phyloP scores from a whole-genome alignment of 1,140 invertebrate species.

The Neodiprion virginianus region DNA sequence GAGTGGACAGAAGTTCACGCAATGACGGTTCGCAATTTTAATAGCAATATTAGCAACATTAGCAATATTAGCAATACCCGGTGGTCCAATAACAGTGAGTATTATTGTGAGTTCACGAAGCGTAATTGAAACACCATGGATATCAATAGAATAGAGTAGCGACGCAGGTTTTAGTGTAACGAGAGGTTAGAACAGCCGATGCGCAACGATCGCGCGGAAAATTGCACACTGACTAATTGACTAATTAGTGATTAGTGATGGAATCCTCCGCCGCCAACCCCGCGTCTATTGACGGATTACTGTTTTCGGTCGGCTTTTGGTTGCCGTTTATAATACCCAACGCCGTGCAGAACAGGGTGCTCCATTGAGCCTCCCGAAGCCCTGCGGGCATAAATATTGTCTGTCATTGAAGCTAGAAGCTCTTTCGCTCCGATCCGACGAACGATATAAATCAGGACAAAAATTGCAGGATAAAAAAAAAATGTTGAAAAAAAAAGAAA shows the following conservation, averaged over 20 bases:
- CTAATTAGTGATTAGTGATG: constrained; percentile 53
- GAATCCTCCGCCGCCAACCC: constrained; percentile 30
- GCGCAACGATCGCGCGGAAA: constrained; percentile 39
- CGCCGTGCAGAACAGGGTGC: constrained; percentile 12
- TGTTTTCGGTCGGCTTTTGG: constrained; percentile 37
- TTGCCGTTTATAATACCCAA: constrained; percentile 16
- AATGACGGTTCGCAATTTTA: neutral
- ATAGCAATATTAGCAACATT: neutral
- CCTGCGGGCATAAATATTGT: neutral
- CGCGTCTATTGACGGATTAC: constrained; percentile 47
- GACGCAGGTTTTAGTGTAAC: constrained; percentile 31
- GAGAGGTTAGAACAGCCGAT: neutral
- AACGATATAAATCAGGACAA: neutral
- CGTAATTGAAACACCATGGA: constrained; percentile 38
- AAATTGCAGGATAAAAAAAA: neutral
- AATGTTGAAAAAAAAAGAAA: neutral
- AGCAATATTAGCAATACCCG: neutral
- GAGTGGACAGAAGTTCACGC: no score
- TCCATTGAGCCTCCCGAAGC: neutral
- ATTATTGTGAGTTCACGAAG: constrained; percentile 29
- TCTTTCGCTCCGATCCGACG: neutral
- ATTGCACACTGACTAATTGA: constrained; percentile 52
- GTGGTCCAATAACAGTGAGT: neutral
- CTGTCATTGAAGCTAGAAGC: neutral
- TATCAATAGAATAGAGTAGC: constrained; percentile 28